phyloP scores from a whole-genome alignment of 2,797 vertebrate species.

The Gila robusta region DNA sequence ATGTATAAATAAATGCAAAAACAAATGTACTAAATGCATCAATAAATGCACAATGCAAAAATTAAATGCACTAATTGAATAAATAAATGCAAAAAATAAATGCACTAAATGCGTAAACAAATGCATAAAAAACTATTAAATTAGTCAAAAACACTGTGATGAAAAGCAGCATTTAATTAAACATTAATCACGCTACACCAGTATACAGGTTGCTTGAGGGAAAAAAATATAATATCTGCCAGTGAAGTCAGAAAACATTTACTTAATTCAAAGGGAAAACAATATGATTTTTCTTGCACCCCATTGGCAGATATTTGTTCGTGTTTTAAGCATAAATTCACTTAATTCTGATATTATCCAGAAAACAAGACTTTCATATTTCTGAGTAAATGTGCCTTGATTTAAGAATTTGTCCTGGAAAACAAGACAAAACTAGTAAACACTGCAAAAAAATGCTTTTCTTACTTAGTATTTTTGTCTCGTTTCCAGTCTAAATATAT shows the following conservation, averaged over 20 bases:
- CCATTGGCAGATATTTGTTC: background rate
- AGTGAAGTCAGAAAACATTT: background rate
- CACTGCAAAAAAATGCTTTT: too few relatives aligned
- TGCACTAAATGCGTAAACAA: background rate
- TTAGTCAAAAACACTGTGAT: background rate
- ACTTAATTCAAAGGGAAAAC: background rate
- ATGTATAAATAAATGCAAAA: background rate
- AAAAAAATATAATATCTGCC: background rate
- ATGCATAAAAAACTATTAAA: background rate
- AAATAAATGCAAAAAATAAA: too few relatives aligned
- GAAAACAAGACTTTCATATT: too few relatives aligned
- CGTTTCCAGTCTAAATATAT: too few relatives aligned
- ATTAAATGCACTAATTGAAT: too few relatives aligned
- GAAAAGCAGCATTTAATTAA: background rate
- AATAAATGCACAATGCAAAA: background rate
- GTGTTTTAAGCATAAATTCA: background rate
- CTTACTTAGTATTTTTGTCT: too few relatives aligned
- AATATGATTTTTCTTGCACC: background rate
- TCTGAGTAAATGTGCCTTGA: background rate
- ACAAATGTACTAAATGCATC: background rate
- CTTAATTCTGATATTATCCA: background rate
- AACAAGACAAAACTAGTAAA: too few relatives aligned
- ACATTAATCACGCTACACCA: background rate
- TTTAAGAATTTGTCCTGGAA: too few relatives aligned
- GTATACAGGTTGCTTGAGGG: too few relatives aligned